Conservation (phyloP, 2,888 invertebrate genomes). For the Agrochola lota region DNA sequence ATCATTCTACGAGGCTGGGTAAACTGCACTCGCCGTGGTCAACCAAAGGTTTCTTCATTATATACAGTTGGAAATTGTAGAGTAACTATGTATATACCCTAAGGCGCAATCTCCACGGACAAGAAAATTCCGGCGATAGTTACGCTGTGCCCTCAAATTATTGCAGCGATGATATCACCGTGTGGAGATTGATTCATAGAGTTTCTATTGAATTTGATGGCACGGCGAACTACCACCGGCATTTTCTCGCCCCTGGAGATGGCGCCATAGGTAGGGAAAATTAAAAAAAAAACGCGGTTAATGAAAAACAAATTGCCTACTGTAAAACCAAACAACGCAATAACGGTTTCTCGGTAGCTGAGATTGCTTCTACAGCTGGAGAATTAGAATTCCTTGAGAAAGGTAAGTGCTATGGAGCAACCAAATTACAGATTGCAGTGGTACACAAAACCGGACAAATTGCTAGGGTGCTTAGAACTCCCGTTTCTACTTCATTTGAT, state of each 20-base stretch:
- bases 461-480: conserved; percentile 21
- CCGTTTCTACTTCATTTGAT: conserved; percentile 29
- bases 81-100: too few species aligned
- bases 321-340: conserved; percentile 22
- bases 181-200: too few species aligned
- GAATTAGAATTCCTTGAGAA: conserved; percentile 11
- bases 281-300: not conserved
- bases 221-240: too few species aligned
- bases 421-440: conserved; percentile 40
- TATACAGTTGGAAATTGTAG: not conserved
- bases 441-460: conserved; percentile 46
- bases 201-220: too few species aligned
- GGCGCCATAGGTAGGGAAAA: not conserved
- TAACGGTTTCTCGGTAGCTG: conserved; percentile 6
- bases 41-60: not conserved
- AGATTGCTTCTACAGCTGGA: conserved; percentile 16
- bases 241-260: too few species aligned
- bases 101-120: too few species aligned
- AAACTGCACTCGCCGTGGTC: not conserved
- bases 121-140: too few species aligned
- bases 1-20: not conserved
- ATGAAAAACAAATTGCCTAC: not conserved
- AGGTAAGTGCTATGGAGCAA: conserved; percentile 14
- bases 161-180: too few species aligned
- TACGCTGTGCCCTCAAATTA: too few species aligned